Base-by-base conservation (phyloP, 2,888 invertebrate species). In the Lasioglossum lativentre region DNA sequence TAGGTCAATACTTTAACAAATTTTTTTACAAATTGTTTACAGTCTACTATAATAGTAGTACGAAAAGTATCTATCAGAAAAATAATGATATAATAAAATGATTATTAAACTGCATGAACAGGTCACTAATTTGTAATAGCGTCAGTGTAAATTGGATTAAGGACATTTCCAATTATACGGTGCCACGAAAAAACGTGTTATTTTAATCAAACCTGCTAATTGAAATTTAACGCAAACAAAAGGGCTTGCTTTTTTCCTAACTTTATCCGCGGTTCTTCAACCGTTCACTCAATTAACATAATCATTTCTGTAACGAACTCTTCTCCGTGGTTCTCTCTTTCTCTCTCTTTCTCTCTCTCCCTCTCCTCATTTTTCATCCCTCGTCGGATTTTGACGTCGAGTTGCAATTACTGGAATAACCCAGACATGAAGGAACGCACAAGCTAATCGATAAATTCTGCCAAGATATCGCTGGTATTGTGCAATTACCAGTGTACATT, bases 251-350 rank as follows among this genome's bases (percentile, higher is more conserved):
- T 68, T 23, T 68, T 63, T 38, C 38, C 16, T 71, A n/a, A 56
- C 45, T 66, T 75, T n/a, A 59, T 52, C 47, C 74, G 56, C 75
- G 42, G 47, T 47, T 56, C 76, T 34, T 42, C 47, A n/a, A 66
- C 30, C 38, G 63, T 47, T 77, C 78, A 76, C 82, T 86, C 89
- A 90, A 92, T 91, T 89, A 91, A 89, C 90, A 90, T 92, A 91
- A 92, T 89, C 88, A 91, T 90, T 88, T 82, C 88, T 87, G 85
- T 87, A 88, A 90, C 83, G 89, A 91, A 89, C 82, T 81, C 81
- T 78, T 27, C 70, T 4, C 27, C 19, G 40, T 42, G 30, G 16
- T 30, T 66, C 5, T 66, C 63, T 14, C 6, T 63, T 30, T 63
- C 30, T 16, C 63, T 27, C 27, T 27, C n/a, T n/a, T n/a, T n/a